phyloP scores from a whole-genome alignment of 30 jellyfish, hydroid and myxozoan species.

The Clytia hemisphaerica region DNA sequence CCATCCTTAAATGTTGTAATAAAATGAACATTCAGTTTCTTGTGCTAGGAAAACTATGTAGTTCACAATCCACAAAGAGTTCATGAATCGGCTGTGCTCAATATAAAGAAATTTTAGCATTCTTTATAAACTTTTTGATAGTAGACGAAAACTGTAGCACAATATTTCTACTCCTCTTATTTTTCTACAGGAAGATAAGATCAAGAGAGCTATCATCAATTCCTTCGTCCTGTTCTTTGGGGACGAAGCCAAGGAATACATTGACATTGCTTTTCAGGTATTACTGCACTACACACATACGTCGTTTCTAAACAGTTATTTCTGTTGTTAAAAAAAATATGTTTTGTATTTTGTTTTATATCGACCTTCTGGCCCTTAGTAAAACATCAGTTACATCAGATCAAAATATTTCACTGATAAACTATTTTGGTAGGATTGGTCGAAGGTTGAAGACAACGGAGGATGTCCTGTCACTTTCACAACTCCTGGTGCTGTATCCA shows the following conservation, averaged over 20 bases:
- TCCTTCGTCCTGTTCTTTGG: constrained; percentile 46
- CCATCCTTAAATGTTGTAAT: too few relatives aligned
- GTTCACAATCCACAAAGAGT: too few relatives aligned
- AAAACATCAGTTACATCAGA: too few relatives aligned
- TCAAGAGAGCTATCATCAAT: constrained; percentile 24
- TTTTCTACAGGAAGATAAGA: constrained; percentile 26
- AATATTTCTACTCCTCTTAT: too few relatives aligned
- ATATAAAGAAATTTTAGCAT: too few relatives aligned
- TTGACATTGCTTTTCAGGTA: constrained; percentile 54
- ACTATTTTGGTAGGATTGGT: constrained; percentile 47
- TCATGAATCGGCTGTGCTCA: too few relatives aligned
- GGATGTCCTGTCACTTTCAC: constrained; percentile 59
- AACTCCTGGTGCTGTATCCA: constrained; percentile 44
- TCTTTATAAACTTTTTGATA: too few relatives aligned
- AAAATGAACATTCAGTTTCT: too few relatives aligned
- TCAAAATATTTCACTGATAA: too few relatives aligned
- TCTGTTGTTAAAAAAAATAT: background rate
- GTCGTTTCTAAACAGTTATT: background rate
- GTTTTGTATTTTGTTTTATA: background rate
- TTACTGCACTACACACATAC: background rate
- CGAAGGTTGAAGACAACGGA: constrained; percentile 50
- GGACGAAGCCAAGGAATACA: constrained; percentile 26
- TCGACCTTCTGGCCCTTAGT: too few relatives aligned
- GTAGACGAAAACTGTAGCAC: too few relatives aligned
- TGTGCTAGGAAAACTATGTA: too few relatives aligned